A percentile compares a stretch with the other conserved stretches of the same genome.
Evolutionary conservation across 2,797 vertebrate genomes (phyloP).

Genomic region (Lophius americanus): DNA sequence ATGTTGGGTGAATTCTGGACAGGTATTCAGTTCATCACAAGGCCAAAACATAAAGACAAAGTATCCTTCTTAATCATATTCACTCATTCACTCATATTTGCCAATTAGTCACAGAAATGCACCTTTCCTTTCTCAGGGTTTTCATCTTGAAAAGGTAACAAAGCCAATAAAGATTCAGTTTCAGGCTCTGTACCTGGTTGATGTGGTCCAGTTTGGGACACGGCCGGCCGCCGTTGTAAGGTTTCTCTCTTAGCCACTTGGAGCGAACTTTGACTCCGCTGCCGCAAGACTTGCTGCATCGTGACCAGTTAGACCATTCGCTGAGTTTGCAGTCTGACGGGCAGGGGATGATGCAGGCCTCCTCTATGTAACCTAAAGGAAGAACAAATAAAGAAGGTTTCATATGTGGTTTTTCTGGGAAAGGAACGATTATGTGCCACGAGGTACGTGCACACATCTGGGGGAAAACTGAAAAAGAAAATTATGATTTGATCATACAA

Average conservation of each 20-base stretch:
- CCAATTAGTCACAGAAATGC: no score
- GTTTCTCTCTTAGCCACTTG: conserved; percentile 97
- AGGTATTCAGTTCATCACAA: no score
- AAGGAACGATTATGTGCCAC: no score
- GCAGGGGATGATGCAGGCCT: conserved; percentile 97
- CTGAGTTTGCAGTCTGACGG: conserved; percentile 98
- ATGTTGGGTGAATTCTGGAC: no score
- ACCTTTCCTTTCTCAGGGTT: not conserved
- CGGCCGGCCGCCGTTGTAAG: conserved; percentile 95
- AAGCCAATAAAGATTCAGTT: not conserved
- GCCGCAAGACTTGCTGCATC: conserved; percentile 97
- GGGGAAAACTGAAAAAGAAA: not conserved
- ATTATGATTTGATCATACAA: not conserved
- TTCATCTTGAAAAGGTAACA: no score
- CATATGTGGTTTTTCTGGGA: no score
- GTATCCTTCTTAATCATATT: no score
- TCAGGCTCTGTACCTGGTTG: conserved; percentile 87
- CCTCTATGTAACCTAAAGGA: conserved; percentile 94
- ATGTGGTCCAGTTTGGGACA: conserved; percentile 97
- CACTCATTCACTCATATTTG: no score
- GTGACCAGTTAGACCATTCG: conserved; percentile 99
- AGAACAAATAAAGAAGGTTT: not conserved
- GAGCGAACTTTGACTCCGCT: conserved; percentile 97
- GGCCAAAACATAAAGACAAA: no score
- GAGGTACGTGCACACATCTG: no score